phyloP scores from a whole-genome alignment of 2,797 vertebrate genomes.

The Phataginus tetradactyla region DNA sequence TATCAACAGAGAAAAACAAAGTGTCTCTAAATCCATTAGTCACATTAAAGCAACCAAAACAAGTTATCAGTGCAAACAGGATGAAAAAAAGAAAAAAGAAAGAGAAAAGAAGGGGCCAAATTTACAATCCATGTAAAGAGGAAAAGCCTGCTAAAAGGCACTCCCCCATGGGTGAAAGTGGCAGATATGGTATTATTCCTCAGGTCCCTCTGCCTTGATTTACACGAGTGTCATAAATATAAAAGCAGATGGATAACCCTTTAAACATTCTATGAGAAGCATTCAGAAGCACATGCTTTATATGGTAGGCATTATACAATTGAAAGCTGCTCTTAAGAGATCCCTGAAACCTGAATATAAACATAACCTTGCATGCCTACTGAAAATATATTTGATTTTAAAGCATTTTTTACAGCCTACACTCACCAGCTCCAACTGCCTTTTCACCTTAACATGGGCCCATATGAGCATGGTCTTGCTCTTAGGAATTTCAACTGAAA shows the following conservation, averaged over 20 bases:
- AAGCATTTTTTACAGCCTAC: neutral
- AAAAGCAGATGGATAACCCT: neutral
- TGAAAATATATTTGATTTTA: neutral
- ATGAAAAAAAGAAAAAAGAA: neutral
- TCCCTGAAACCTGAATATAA: neutral
- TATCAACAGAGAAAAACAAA: slow-evolving; percentile 55
- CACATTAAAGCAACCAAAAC: slow-evolving; percentile 64
- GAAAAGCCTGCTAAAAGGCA: neutral
- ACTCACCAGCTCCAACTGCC: neutral
- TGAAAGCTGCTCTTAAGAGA: slow-evolving; percentile 23
- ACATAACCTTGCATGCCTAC: neutral
- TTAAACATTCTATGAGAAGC: neutral
- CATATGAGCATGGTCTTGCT: neutral
- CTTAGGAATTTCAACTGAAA: slow-evolving; percentile 21
- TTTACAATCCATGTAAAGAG: neutral
- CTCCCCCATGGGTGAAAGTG: accelerated
- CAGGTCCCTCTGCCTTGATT: neutral
- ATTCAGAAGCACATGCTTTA: neutral
- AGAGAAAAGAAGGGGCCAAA: accelerated
- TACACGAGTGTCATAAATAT: neutral
- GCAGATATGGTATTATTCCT: neutral
- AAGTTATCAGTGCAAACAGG: slow-evolving; percentile 34
- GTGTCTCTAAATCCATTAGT: slow-evolving; percentile 67
- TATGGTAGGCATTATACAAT: neutral
- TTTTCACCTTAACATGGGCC: neutral